Evolutionary conservation across 2,888 invertebrate species (phyloP), one percentile per base, ranked within the genome.

Genomic region (Eumerus sabulonum): DNA sequence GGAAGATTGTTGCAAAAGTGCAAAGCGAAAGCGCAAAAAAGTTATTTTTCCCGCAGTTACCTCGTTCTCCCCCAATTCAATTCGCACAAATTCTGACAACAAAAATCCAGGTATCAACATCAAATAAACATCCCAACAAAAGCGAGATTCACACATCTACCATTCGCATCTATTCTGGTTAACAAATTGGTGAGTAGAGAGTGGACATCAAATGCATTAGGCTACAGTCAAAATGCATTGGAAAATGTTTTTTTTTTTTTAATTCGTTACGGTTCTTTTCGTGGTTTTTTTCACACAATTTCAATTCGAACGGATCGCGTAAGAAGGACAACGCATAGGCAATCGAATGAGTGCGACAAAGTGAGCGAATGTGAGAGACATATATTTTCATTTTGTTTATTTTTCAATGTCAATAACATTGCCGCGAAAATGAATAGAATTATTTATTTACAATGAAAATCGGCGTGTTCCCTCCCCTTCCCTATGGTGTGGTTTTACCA

Each of bases 1-100:
- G 82, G 81, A 72, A 82, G 76, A 81, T 82, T 82, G 82, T 82
- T 82, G 77, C 82, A 81, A 82, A 82, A 81, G 76, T 81, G 66
- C 66, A 47, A 81, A 77, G 67, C 76, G 63, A 77, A 77, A 79
- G 74, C 79, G 74, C 74, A 70, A 74, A 74, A 79, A 66, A 64
- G 27, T 51, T 42, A 50, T 60, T 60, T 68, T 60, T 59, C 45
- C 42, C 35, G n/a, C 19, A 27, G 60, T 57, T 62, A 60, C 42
- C 36, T 45, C 45, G 4, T 27, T 27, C 27, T 27, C 27, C 7
- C 27, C 27, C 27, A 27, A 27, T 27, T 27, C 7, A 27, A 2
- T 27, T 27, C 27, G 27, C 27, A 7, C 27, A 79, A 74, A 70
- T 16, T 44, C 27, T 44, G 60, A 64, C 68, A 54, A 68, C 68